These are phyloP conservation scores for Tillus elongatus DNA, from an alignment of 2,888 invertebrate genomes.

Conservation along the genomic window DNA sequence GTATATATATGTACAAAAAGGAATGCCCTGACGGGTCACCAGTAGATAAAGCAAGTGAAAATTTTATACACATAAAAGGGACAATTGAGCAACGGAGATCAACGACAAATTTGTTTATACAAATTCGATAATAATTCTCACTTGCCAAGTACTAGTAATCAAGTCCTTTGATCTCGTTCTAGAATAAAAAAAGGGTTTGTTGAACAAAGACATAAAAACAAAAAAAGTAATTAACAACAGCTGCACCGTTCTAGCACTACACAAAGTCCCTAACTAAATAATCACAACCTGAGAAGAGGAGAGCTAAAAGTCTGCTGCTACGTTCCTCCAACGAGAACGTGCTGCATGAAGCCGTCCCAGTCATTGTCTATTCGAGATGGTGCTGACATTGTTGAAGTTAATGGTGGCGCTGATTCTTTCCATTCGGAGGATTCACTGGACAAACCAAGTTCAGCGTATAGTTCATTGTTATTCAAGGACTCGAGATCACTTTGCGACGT, in stretches of 20 bases:
- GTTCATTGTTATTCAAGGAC: slow-evolving; percentile 71
- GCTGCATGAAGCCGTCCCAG: slow-evolving; percentile 56
- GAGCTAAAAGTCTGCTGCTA: slow-evolving; percentile 39
- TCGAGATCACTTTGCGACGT: slow-evolving; percentile 80
- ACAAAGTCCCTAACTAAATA: slow-evolving; percentile 31
- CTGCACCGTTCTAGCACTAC: slow-evolving; percentile 37
- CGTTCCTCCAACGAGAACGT: slow-evolving; percentile 61
- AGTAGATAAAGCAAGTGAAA: too few relatives aligned
- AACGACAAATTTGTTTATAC: too few relatives aligned
- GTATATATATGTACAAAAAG: too few relatives aligned
- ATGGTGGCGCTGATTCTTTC: slow-evolving; percentile 47
- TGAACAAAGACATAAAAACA: too few relatives aligned
- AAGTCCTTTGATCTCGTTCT: too few relatives aligned
- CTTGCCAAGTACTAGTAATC: too few relatives aligned
- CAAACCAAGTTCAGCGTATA: slow-evolving; percentile 62
- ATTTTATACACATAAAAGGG: slow-evolving; percentile 17
- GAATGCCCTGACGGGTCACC: slow-evolving; percentile 37
- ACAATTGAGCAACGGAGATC: slow-evolving; percentile 39
- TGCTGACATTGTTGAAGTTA: slow-evolving; percentile 28
- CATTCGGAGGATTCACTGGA: slow-evolving; percentile 55
- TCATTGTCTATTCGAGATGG: slow-evolving; percentile 42
- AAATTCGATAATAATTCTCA: too few relatives aligned
- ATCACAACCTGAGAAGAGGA: slow-evolving; percentile 41
- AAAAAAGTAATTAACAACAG: slow-evolving; percentile 37
- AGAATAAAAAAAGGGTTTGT: too few relatives aligned